Evolutionary conservation across 92 coral and sea anemone species (phyloP), one percentile per base, ranked within the genome.

Genomic region (Epizoanthus rinbou): DNA sequence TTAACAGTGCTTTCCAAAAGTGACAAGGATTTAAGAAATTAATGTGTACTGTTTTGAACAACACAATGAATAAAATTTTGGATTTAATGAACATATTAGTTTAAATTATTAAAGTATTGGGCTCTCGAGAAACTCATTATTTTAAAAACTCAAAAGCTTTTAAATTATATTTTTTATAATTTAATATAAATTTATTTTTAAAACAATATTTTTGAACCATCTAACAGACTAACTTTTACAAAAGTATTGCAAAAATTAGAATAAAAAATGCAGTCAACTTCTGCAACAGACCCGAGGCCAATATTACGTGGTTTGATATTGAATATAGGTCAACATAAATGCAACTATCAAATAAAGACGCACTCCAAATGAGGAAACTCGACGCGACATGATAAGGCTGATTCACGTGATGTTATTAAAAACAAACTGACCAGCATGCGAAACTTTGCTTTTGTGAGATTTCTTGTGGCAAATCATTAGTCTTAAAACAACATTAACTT

Each of bases 361-460:
- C 71, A n/a, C 82, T 62, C n/a, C 11, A 19, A 33, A 78, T 24
- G 71, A 78, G 82, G 82, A 78, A 76, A 78, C 64, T 5, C 37
- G 60, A 41, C 6, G 4, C n/a, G n/a, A n/a, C n/a, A n/a, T n/a
- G n/a, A n/a, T n/a, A n/a, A n/a, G n/a, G n/a, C n/a, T n/a, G n/a
- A 41, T 57, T 78, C 82, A 62, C 82, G 82, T 78, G 82, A 78
- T 63, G 50, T 3, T n/a, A 78, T 24, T 39, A 22, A 60, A 78
- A 78, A 78, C 70, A 78, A 78, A 60, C 72, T 23, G 57, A 19
- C 1, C 4, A 75, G 19, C 22, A 19, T 57, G 57, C 45, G 37
- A 41, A 76, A 24, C 45, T 24, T 54, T 54, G 14, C 14, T 37
- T 78, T 78, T 57, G 31, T 39, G 71, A 43, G 59, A 78, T 37